Evolutionary conservation across 2,797 vertebrate species (phyloP), one percentile per base, ranked within the genome.

Genomic region (Poeciliopsis turneri): DNA sequence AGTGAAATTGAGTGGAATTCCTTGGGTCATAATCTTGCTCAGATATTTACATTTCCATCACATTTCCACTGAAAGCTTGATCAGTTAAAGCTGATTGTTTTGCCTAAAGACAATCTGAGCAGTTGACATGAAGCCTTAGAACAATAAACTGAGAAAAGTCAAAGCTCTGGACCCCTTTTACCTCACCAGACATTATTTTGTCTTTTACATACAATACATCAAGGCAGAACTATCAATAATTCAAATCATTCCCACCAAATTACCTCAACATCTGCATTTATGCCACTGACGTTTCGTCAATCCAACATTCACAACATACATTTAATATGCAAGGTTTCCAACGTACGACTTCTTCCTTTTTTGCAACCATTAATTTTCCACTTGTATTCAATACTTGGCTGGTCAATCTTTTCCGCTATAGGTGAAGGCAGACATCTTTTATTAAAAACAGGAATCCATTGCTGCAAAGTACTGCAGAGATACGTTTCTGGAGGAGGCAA

Each of bases 131-230:
- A 71, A 47, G 51, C 4, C 36, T 30, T 5, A 5, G 46, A 33
- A 1, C 30, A 49, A 61, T 74, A 55, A 39, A 10, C 9, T 3
- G 5, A 28, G 18, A 23, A n/a, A 46, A 33, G 23, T 43, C 51
- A 80, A 49, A 43, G 78, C 86, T 77, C 3, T 46, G 43, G 86
- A 89, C 78, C 76, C 64, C 82, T 85, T 88, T 82, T 66, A 87
- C 78, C 85, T 74, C 68, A 61, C 15, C 83, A 78, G 41, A 46
- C 68, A 77, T 81, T 66, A 45, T 82, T 84, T 81, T 72, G 39
- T 79, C 73, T 49, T 5, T 77, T 66, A 82, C 69, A 78, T 80
- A 86, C 76, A 83, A 72, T 20, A 82, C 36, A 5, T 84, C 74
- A 89, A 89, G 84, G 84, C 80, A 80, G 75, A 86, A 70, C 12